Evolutionary conservation across 2,888 invertebrate species (phyloP), one percentile per base, ranked within the genome.

Genomic region (Oeneis ivallda): DNA sequence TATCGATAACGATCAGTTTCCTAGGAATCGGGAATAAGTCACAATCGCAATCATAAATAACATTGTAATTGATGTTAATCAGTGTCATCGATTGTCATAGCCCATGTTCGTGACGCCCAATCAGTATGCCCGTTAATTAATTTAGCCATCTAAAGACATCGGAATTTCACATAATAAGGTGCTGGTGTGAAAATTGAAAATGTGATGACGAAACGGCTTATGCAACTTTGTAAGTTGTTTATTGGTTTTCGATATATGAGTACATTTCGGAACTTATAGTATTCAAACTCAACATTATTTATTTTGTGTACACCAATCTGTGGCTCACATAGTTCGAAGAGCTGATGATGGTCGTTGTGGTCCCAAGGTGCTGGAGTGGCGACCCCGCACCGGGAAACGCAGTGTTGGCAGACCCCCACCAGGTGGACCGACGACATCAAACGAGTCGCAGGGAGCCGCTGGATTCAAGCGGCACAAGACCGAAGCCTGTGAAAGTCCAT

Each of bases 31-130:
- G 11, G 15, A 0, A 45, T 45, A 15, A 45, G 45, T 15, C 15
- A 45, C 43, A 57, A 41, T 57, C 57, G 26, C 57, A 32, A 65
- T 54, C 61, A 61, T 65, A 62, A 62, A 66, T 54, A 62, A 62
- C 43, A 32, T 39, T 34, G 15, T 62, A 63, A 57, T 49, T 43
- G 19, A 59, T 54, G 49, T 57, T 60, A 61, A 61, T 64, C 43
- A 57, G 32, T 13, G 26, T 52, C 52, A 32, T 52, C 39, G 50
- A 62, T 67, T 67, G 61, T 64, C 61, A 64, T 50, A 57, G 50
- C 17, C 11, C 57, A 43, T 62, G 57, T 50, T 64, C 45, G 56
- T 47, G 34, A 37, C 34, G 57, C 37, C 58, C 61, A 67, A 58
- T 67, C 58, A 65, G 52, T 17, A 53, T 52, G 52, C 26, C 50